A percentile compares a stretch with the other conserved stretches of the same genome.
phyloP scores from a whole-genome alignment of 1,140 invertebrate species.

The Sinella curviseta region DNA sequence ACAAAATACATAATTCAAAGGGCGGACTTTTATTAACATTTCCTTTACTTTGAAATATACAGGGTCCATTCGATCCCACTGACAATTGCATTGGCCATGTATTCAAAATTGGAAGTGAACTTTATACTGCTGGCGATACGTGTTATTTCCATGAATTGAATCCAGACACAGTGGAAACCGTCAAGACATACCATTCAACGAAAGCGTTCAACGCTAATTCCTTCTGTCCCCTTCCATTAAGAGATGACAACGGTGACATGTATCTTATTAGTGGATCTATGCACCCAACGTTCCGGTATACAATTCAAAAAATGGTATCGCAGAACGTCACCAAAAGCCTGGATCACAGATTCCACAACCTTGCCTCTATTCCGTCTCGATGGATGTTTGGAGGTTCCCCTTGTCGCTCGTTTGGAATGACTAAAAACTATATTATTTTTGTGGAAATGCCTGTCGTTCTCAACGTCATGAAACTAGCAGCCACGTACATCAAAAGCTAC shows the following conservation, averaged over 20 bases:
- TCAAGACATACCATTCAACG: conserved; percentile 53
- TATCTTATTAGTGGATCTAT: conserved; percentile 51
- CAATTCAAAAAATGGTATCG: conserved; percentile 51
- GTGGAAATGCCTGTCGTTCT: conserved; percentile 57
- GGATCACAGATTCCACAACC: conserved; percentile 30
- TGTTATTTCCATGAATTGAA: conserved; percentile 39
- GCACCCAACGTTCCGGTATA: conserved; percentile 49
- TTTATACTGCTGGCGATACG: conserved; percentile 56
- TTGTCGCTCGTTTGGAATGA: conserved; percentile 61
- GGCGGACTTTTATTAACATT: too few species aligned
- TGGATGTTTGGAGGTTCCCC: conserved; percentile 26
- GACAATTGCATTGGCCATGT: conserved; percentile 56
- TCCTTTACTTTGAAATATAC: not conserved
- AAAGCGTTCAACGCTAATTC: conserved; percentile 14
- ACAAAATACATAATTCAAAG: too few species aligned
- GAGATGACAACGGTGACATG: conserved; percentile 45
- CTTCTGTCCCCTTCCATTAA: conserved; percentile 34
- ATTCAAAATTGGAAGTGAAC: conserved; percentile 53
- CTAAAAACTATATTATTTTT: conserved; percentile 60
- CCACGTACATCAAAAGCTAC: conserved; percentile 12
- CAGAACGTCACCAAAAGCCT: not conserved
- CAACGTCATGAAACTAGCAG: conserved; percentile 32
- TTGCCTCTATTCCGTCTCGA: not conserved
- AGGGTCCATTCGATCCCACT: conserved; percentile 53
- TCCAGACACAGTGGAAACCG: conserved; percentile 52